Evolutionary conservation across 2,888 invertebrate species (phyloP).

Genomic region (Hyppa rectilinea): DNA sequence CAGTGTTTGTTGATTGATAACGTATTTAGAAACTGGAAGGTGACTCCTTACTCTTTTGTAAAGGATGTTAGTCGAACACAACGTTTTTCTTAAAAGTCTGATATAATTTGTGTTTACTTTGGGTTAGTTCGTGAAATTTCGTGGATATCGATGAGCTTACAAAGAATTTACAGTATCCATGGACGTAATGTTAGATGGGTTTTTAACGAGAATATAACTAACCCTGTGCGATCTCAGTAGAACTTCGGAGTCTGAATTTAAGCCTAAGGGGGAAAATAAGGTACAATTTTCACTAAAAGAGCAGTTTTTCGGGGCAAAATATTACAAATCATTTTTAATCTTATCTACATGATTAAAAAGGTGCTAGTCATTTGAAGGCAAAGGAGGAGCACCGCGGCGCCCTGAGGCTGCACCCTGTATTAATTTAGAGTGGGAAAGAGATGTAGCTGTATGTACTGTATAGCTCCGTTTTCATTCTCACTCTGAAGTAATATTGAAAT

Average conservation of each 20-base stretch:
- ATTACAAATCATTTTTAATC: too few species aligned
- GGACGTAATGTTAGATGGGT: neutral
- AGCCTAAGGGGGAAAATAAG: too few species aligned
- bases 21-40: conserved; percentile 13
- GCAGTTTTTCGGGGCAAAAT: too few species aligned
- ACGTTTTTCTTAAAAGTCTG: conserved; percentile 2
- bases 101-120: conserved; percentile 3
- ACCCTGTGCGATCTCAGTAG: neutral
- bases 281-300: too few species aligned
- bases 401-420: too few species aligned
- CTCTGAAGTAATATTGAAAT: too few species aligned
- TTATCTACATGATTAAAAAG: too few species aligned
- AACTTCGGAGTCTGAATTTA: neutral
- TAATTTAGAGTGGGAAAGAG: too few species aligned
- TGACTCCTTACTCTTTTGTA: conserved; percentile 12
- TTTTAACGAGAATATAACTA: neutral
- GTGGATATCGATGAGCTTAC: neutral
- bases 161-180: neutral
- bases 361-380: too few species aligned
- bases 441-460: too few species aligned
- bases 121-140: neutral
- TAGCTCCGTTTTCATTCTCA: too few species aligned
- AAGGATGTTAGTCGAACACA: conserved; percentile 25
- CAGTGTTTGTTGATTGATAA: neutral
- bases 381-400: too few species aligned